These are phyloP conservation scores for Timema cristinae DNA, from an alignment of 2,888 invertebrate species.

Conservation along the genomic window DNA sequence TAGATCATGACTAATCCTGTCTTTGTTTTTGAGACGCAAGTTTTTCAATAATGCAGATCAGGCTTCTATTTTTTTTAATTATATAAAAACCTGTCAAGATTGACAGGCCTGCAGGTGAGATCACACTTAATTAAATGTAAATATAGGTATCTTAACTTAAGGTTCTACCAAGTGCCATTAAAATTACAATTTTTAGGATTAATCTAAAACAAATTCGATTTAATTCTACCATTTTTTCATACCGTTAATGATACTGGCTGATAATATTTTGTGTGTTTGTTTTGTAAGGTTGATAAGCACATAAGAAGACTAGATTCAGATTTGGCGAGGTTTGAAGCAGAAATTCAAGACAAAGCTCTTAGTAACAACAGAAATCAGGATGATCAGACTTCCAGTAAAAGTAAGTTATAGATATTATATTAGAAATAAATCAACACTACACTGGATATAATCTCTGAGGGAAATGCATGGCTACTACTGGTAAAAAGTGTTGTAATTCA, in stretches of 20 bases:
- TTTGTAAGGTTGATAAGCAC: constrained; percentile 81
- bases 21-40: background rate
- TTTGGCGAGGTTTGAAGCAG: constrained; percentile 92
- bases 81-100: no score
- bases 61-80: no score
- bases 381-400: constrained; percentile 52
- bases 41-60: no score
- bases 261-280: constrained; percentile 16
- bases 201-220: background rate
- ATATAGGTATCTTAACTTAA: no score
- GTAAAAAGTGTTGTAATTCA: no score
- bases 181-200: background rate
- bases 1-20: background rate
- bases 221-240: constrained; percentile 8
- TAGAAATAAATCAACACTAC: no score
- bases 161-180: no score
- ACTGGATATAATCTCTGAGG: no score
- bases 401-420: background rate
- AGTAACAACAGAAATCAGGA: constrained; percentile 69
- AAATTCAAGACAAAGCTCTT: constrained; percentile 91
- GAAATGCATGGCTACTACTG: no score
- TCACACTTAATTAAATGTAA: no score
- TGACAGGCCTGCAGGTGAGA: no score
- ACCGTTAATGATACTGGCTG: background rate
- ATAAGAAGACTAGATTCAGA: constrained; percentile 94